Evolutionary conservation across 1,140 invertebrate species (phyloP), one percentile per base, ranked within the genome.

Genomic region (Drosophila pruinosa): DNA sequence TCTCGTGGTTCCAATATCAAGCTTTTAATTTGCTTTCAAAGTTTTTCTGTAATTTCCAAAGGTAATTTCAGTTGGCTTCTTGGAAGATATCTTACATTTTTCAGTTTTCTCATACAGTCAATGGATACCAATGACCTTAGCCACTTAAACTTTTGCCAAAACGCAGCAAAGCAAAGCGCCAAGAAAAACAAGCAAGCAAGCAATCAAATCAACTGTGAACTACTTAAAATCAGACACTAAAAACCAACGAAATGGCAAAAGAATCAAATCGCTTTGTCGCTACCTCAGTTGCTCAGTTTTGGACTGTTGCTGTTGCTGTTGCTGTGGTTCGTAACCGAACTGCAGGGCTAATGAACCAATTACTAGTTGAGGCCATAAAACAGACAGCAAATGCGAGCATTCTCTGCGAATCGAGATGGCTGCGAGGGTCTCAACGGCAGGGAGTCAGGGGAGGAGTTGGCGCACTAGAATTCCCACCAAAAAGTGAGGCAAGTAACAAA

Each of bases 301-400:
- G 15, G 38, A 62, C 14, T 34, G 31, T 34, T 1, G 28, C 10
- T 34, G 59, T 36, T n/a, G 22, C 10, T 45, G 17, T 36, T 15
- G 26, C 26, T 39, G 19, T 22, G 53, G 36, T 52, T 50, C 17
- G 6, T 38, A 57, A 57, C 21, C 15, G 17, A 47, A 75, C 71
- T 82, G 79, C 70, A 75, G 79, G 79, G 78, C 79, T 82, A 78
- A 83, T 82, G 78, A 82, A 82, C 78, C 78, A 82, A 82, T 82
- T 82, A 82, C 78, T 67, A 63, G 56, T 70, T 76, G 64, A 81
- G 75, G 74, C 64, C 79, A 83, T 82, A 83, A 78, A 81, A 83
- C 71, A 53, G 67, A 71, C 65, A 59, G 70, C 56, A 73, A 61
- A 62, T 71, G 61, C 77, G 58, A 75, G 19, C 73, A 58, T 63